Evolutionary conservation across 2,888 invertebrate genomes (phyloP).

Genomic region (Diabrotica balteata): DNA sequence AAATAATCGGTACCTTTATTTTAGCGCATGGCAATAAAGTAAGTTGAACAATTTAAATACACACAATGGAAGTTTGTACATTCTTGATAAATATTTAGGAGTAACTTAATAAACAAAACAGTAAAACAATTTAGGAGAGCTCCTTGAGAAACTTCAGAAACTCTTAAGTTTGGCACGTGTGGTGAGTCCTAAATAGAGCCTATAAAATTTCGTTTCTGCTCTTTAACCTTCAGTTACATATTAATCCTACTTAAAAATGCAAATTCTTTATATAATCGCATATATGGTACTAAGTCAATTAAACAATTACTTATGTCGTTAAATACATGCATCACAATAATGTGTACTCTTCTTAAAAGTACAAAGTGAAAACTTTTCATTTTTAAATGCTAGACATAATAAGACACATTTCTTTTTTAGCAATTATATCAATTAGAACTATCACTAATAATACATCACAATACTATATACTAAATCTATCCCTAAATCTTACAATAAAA

Average conservation of each 20-base stretch:
- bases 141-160: too few relatives aligned
- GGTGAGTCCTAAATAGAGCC: slow-evolving; percentile 36
- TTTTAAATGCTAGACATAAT: slow-evolving; percentile 55
- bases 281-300: slow-evolving; percentile 42
- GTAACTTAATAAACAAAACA: too few relatives aligned
- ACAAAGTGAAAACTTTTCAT: slow-evolving; percentile 45
- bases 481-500: slow-evolving; percentile 49
- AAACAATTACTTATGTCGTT: slow-evolving; percentile 48
- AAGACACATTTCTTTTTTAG: slow-evolving; percentile 56
- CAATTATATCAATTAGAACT: slow-evolving; percentile 38
- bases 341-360: slow-evolving; percentile 45
- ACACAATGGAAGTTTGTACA: too few relatives aligned
- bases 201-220: slow-evolving; percentile 23
- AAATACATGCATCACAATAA: slow-evolving; percentile 56
- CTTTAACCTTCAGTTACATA: slow-evolving; percentile 50
- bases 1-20: too few relatives aligned
- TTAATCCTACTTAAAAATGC: slow-evolving; percentile 59
- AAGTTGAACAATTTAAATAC: too few relatives aligned
- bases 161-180: slow-evolving; percentile 28
- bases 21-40: too few relatives aligned
- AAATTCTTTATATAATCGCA: slow-evolving; percentile 45
- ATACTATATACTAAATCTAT: slow-evolving; percentile 49
- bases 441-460: slow-evolving; percentile 52
- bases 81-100: too few relatives aligned
- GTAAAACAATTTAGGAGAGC: too few relatives aligned